Evolutionary conservation across 2,888 invertebrate genomes (phyloP).

Genomic region (Andrena praecox): DNA sequence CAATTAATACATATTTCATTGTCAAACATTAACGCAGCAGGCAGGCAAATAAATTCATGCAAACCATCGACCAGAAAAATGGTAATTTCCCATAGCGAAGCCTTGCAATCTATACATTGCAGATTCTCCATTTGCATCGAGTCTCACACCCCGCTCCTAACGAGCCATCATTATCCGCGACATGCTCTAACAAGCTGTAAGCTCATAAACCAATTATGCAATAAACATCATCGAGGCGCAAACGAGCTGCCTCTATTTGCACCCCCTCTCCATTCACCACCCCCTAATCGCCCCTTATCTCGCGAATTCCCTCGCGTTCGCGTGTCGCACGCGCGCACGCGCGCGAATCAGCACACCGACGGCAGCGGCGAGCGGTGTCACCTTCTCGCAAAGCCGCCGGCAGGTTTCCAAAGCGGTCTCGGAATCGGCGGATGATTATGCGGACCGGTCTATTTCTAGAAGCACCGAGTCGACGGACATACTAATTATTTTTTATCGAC

Average conservation of each 20-base stretch:
- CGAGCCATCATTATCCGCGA: slow-evolving; percentile 32
- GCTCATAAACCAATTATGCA: too few relatives aligned
- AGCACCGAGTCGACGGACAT: slow-evolving; percentile 76
- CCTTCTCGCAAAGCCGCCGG: slow-evolving; percentile 56
- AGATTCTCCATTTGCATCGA: slow-evolving; percentile 3
- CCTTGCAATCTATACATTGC: neutral
- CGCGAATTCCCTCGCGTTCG: slow-evolving; percentile 24
- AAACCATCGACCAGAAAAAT: neutral
- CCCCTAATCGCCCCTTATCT: neutral
- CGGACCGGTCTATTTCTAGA: slow-evolving; percentile 83
- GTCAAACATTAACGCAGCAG: neutral
- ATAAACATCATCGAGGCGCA: slow-evolving; percentile 28
- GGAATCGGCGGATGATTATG: slow-evolving; percentile 78
- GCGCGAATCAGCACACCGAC: slow-evolving; percentile 18
- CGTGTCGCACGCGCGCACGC: slow-evolving; percentile 2
- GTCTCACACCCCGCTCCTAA: slow-evolving; percentile 1
- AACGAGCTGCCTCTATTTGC: slow-evolving; percentile 10
- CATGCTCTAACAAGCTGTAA: too few relatives aligned
- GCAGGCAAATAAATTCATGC: neutral
- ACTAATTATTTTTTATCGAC: slow-evolving; percentile 82
- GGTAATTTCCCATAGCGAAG: neutral
- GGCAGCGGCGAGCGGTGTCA: slow-evolving; percentile 37
- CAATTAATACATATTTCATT: neutral
- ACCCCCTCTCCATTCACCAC: neutral
- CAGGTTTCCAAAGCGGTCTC: slow-evolving; percentile 83